A percentile compares a stretch with the other conserved stretches of the same genome.
These are phyloP conservation scores for Camelus dromedarius DNA, from an alignment of 2,113 vertebrate genomes.

Conservation along the genomic window DNA sequence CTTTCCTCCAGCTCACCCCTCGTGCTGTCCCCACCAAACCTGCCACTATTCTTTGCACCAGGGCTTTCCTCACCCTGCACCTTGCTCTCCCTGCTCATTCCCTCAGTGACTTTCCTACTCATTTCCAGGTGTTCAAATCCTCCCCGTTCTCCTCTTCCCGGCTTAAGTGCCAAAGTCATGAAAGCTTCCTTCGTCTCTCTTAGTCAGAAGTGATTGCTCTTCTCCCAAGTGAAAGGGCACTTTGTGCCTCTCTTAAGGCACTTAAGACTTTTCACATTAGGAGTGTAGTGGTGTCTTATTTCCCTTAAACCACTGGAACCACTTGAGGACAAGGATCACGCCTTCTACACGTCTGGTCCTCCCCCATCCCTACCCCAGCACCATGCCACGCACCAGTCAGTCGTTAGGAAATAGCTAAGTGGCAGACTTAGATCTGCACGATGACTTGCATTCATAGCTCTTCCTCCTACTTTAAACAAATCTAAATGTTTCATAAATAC, in stretches of 20 bases:
- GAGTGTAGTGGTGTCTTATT: slow-evolving; percentile 29
- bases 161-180: slow-evolving; percentile 68
- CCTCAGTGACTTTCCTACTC: slow-evolving; percentile 1
- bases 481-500: slow-evolving; percentile 46
- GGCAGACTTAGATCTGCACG: not conserved
- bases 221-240: slow-evolving; percentile 65
- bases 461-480: not conserved
- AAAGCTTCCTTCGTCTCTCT: slow-evolving; percentile 74
- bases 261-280: slow-evolving; percentile 63
- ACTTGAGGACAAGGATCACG: not conserved
- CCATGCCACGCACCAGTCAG: no score
- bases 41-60: not conserved
- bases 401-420: not conserved
- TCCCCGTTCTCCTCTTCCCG: slow-evolving; percentile 55
- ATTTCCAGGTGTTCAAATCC: slow-evolving; percentile 57
- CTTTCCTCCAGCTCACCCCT: not conserved
- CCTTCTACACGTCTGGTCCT: not conserved
- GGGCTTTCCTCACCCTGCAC: not conserved
- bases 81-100: not conserved
- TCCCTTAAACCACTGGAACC: slow-evolving; percentile 22
- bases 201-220: slow-evolving; percentile 70
- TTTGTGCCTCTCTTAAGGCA: slow-evolving; percentile 70
- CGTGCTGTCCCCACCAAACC: no score
- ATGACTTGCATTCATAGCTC: not conserved
- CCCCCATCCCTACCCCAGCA: not conserved